phyloP scores from a whole-genome alignment of 2,113 vertebrate genomes.

The Steatornis caripensis region DNA sequence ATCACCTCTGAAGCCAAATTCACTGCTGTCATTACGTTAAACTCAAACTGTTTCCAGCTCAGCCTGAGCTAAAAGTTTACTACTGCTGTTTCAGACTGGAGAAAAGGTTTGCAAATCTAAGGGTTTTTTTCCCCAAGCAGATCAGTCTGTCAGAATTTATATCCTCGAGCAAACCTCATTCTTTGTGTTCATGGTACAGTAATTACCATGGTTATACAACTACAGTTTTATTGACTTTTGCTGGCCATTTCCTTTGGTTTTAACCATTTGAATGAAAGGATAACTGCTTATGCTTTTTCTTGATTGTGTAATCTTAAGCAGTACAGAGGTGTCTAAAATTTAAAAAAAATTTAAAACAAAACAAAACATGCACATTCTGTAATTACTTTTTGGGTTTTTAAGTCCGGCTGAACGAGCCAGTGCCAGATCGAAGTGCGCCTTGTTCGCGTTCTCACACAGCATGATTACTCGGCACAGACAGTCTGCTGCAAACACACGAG shows the following conservation, averaged over 20 bases:
- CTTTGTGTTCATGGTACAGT: neutral
- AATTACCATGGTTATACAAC: neutral
- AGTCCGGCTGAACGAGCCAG: slow-evolving; percentile 84
- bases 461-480: slow-evolving; percentile 94
- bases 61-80: neutral
- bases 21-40: neutral
- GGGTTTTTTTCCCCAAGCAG: accelerated
- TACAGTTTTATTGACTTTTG: neutral
- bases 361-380: neutral
- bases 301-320: neutral
- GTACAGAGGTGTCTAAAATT: neutral
- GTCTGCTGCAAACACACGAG: slow-evolving; percentile 94
- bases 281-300: neutral
- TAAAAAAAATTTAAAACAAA: neutral
- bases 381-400: slow-evolving; percentile 90
- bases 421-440: slow-evolving; percentile 91
- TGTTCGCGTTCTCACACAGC: slow-evolving; percentile 90
- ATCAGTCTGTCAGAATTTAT: neutral
- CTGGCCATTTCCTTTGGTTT: neutral
- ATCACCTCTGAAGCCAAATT: neutral
- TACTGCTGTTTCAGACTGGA: neutral
- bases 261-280: neutral
- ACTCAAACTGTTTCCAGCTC: neutral
- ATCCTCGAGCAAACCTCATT: neutral
- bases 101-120: neutral